phyloP scores from a whole-genome alignment of 2,113 vertebrate genomes.

The Triplophysa tibetana region DNA sequence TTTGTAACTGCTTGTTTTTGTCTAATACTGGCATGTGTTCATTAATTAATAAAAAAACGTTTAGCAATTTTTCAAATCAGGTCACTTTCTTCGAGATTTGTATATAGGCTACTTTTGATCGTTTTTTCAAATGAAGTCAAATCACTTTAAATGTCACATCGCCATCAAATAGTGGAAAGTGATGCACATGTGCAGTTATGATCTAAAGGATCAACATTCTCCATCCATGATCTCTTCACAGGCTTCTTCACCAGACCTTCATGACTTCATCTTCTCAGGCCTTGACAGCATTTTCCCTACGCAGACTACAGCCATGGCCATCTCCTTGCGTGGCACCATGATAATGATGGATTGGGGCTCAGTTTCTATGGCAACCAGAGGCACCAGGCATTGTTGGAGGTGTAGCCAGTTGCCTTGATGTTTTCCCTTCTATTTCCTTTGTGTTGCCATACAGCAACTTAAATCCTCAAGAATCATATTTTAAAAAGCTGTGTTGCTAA shows the following conservation, averaged over 20 bases:
- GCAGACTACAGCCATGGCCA: constrained; percentile 30
- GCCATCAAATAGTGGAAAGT: too few relatives aligned
- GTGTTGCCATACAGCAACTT: constrained; percentile 14
- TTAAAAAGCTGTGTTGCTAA: not conserved
- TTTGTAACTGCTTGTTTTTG: not conserved
- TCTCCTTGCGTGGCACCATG: constrained; percentile 44
- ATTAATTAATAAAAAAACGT: too few relatives aligned
- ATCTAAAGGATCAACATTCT: not conserved
- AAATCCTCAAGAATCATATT: not conserved
- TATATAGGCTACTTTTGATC: too few relatives aligned
- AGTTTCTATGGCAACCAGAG: constrained; percentile 58
- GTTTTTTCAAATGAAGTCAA: too few relatives aligned
- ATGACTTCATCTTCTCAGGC: not conserved
- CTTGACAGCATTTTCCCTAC: not conserved
- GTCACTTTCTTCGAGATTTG: too few relatives aligned
- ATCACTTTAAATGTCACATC: too few relatives aligned
- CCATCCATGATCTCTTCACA: not conserved
- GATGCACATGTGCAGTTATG: too few relatives aligned
- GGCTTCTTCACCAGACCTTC: too few relatives aligned
- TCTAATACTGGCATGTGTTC: not conserved
- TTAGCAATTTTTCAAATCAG: too few relatives aligned
- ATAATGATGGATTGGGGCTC: constrained; percentile 39
- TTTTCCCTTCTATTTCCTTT: constrained; percentile 1
- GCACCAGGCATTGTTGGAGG: constrained; percentile 29
- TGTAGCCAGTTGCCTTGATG: constrained; percentile 23